Evolutionary conservation across 1,140 invertebrate species (phyloP).

Genomic region (Colletes latitarsis): DNA sequence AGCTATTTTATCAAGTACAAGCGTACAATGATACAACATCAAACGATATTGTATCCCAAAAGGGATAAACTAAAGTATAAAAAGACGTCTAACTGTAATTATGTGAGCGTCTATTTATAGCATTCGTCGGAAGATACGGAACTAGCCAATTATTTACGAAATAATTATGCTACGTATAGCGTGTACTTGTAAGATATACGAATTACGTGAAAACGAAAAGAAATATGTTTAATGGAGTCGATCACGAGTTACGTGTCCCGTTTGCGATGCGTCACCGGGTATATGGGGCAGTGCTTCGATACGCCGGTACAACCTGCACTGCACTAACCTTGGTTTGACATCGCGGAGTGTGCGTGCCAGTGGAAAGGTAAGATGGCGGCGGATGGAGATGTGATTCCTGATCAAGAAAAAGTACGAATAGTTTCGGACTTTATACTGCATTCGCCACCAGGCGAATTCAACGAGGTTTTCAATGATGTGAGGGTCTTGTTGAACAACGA

Average conservation of each 20-base stretch:
- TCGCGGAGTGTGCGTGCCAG: slow-evolving; percentile 74
- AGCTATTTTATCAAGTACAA: not conserved
- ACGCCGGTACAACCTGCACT: slow-evolving; percentile 68
- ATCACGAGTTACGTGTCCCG: slow-evolving; percentile 41
- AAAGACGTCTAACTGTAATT: not conserved
- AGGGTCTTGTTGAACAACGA: slow-evolving; percentile 98
- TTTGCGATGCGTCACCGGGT: slow-evolving; percentile 60
- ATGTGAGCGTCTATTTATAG: not conserved
- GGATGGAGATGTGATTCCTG: slow-evolving; percentile 88
- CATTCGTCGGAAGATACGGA: not conserved
- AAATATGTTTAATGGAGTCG: slow-evolving; percentile 19
- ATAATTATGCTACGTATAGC: not conserved
- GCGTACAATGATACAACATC: not conserved
- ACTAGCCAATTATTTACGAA: not conserved
- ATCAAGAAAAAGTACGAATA: slow-evolving; percentile 96
- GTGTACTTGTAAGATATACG: not conserved
- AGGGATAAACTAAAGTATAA: not conserved
- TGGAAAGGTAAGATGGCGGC: slow-evolving; percentile 82
- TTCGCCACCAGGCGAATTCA: slow-evolving; percentile 99
- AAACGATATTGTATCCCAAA: not conserved
- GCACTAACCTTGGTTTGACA: slow-evolving; percentile 71
- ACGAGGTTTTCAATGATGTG: slow-evolving; percentile 99
- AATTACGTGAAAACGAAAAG: not conserved
- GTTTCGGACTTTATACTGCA: slow-evolving; percentile 99
- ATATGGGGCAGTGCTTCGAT: slow-evolving; percentile 50